Evolutionary conservation across 2,797 vertebrate species (phyloP).

Genomic region (Acanthopagrus latus): DNA sequence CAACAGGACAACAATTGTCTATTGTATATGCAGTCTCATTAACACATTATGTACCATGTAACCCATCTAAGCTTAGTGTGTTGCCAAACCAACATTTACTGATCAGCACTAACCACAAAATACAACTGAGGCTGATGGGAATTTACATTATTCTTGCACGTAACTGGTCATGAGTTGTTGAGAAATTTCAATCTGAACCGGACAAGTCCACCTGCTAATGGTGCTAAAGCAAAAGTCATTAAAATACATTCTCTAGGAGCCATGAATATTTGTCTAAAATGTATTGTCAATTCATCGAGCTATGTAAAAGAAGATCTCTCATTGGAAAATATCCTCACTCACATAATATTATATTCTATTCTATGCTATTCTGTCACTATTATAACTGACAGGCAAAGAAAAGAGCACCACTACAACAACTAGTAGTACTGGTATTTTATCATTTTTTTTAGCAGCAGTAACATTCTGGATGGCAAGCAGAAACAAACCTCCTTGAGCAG

Average conservation of each 20-base stretch:
- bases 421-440: no score
- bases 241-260: not conserved
- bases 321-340: no score
- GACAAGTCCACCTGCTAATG: not conserved
- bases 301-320: no score
- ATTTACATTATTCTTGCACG: not conserved
- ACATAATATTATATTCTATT: no score
- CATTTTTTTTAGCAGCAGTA: no score
- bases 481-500: no score
- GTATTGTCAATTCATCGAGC: not conserved
- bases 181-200: not conserved
- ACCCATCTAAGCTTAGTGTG: not conserved
- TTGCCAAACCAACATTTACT: no score
- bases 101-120: not conserved
- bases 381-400: no score
- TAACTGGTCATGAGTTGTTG: not conserved
- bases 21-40: constrained; percentile 20
- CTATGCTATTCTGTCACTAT: no score
- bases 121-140: not conserved
- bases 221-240: not conserved
- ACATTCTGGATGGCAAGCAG: no score
- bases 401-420: no score
- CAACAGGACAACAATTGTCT: not conserved
- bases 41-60: constrained; percentile 1
- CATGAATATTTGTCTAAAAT: not conserved